These are phyloP conservation scores for Pogonocichla stellata DNA, from an alignment of 2,113 vertebrate species.

Conservation along the genomic window DNA sequence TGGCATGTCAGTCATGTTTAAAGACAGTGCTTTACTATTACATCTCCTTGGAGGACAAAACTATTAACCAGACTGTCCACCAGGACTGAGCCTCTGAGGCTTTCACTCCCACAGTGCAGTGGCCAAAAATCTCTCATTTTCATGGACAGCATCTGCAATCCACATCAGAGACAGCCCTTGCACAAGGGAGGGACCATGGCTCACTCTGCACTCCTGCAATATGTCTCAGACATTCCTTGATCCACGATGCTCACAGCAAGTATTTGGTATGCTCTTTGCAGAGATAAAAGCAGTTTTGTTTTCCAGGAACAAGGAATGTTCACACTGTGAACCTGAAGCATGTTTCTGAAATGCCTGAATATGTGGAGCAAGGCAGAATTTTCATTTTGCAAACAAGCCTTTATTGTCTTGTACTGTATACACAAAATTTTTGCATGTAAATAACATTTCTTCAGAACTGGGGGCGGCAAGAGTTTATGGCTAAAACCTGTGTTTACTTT, in stretches of 20 bases:
- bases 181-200: neutral
- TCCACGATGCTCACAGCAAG: neutral
- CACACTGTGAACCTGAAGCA: neutral
- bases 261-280: neutral
- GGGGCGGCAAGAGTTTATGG: neutral
- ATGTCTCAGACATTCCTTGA: neutral
- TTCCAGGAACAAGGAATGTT: neutral
- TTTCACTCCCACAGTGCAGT: neutral
- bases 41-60: neutral
- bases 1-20: neutral
- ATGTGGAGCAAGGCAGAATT: neutral
- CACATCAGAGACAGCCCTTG: neutral
- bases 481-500: neutral
- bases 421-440: neutral
- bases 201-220: neutral
- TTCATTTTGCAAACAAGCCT: slow-evolving; percentile 3
- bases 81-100: neutral
- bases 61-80: neutral
- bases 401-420: slow-evolving; percentile 34
- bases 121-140: neutral
- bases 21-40: neutral
- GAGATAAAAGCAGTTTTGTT: neutral
- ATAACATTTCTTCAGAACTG: slow-evolving; percentile 24
- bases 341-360: neutral
- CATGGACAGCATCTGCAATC: neutral